Conservation (phyloP, 2,888 invertebrate genomes). For the Ophion ventricosus region DNA sequence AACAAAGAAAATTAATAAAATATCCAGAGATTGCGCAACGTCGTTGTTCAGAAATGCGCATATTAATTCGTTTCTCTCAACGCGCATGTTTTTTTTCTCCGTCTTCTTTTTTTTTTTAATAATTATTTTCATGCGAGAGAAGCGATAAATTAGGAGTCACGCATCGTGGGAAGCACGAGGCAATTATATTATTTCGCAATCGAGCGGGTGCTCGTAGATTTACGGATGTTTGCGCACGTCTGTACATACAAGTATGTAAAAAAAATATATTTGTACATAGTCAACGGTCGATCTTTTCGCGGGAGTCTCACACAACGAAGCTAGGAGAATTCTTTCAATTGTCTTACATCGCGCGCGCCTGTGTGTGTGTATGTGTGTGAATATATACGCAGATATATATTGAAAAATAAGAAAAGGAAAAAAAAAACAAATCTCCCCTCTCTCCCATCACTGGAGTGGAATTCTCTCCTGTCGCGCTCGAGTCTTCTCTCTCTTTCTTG, state of each 20-base stretch:
- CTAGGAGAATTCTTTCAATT: conserved; percentile 42
- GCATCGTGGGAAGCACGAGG: conserved; percentile 66
- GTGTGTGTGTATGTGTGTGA: too few species aligned
- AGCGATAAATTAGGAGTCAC: conserved; percentile 65
- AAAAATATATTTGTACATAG: conserved; percentile 6
- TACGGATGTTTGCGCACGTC: conserved; percentile 4
- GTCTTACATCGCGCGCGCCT: neutral
- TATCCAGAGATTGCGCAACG: conserved; percentile 40
- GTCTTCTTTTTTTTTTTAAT: conserved; percentile 37
- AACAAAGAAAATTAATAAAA: conserved; percentile 21
- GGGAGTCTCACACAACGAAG: conserved; percentile 54
- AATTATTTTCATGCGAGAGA: conserved; percentile 59
- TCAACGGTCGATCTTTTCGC: conserved; percentile 52
- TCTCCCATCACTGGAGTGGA: conserved; percentile 15
- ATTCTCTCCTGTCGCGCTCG: conserved; percentile 38
- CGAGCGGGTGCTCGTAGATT: conserved; percentile 42
- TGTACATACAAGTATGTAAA: neutral
- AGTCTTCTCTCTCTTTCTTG: conserved; percentile 34
- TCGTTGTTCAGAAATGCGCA: conserved; percentile 49
- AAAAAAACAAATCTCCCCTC: conserved; percentile 4
- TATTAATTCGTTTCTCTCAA: conserved; percentile 54
- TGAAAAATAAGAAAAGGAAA: neutral
- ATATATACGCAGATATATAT: neutral
- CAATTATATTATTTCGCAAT: conserved; percentile 67
- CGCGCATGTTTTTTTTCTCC: conserved; percentile 29